Base-by-base conservation (phyloP, 1,140 invertebrate species). In the Sarcophaga peregrina region DNA sequence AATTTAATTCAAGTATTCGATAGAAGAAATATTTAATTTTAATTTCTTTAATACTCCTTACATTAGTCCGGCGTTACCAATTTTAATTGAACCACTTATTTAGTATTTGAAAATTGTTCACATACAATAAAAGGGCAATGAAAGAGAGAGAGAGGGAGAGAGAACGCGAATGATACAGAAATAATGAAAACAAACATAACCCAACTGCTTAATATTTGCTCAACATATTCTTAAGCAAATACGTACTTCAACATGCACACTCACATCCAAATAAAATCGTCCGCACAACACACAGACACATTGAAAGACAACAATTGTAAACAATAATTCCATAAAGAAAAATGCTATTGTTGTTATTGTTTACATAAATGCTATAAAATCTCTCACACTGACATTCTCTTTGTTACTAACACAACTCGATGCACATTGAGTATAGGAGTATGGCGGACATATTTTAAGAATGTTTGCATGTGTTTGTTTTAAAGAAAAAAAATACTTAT, bases 121-220 rank as follows among this genome's bases (percentile, higher is more conserved):
- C 11, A 15, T 58, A 58, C 54, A 58, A 58, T n/a, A 58, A 58
- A 58, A 58, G 54, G 54, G 13, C 54, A 15, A 58, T 9, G n/a
- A 58, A n/a, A 52, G 13, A 52, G 13, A 10, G 50, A 52, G 8
- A 10, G 50, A 1, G 13, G 5, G 50, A 13, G 13, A 52, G 13
- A 52, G 13, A 52, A 52, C 2, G 50, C 50, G 5, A 52, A 1
- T 52, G 8, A 52, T 13, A 52, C 8, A 52, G 13, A 52, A 52
- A 52, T 10, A 52, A 52, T 10, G 13, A 52, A 52, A 20, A 68
- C 62, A 68, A 68, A 68, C 20, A 68, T 68, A 58, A 68, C 62
- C 25, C 62, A 68, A 68, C 62, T 78, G 75, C 50, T 78, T 50
- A 78, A 78, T 78, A 78, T 78, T 78, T 78, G 50, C 75, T 20